These are phyloP conservation scores for Drosophila aff. DNA, from an alignment of 1,140 invertebrate species.

Conservation along the genomic window DNA sequence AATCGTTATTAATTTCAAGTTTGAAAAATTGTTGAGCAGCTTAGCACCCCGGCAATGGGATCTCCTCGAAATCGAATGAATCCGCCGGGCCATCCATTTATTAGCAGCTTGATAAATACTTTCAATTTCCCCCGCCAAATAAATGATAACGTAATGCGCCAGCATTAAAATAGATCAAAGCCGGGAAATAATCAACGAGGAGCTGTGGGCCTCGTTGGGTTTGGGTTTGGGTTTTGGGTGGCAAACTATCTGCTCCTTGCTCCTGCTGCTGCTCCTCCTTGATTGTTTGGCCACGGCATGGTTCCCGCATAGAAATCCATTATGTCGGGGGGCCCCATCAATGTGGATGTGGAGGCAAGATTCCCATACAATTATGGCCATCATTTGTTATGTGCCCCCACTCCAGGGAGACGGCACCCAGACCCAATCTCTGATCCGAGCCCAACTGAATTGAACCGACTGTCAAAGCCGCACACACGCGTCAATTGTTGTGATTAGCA, in stretches of 20 bases:
- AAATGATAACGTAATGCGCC: constrained; percentile 77
- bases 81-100: constrained; percentile 74
- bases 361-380: constrained; percentile 50
- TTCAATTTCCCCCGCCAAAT: constrained; percentile 80
- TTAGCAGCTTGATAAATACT: constrained; percentile 82
- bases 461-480: constrained; percentile 68
- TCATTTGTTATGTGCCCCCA: constrained; percentile 43
- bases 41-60: constrained; percentile 49
- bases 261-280: background rate
- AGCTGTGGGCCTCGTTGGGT: background rate
- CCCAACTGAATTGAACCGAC: constrained; percentile 29
- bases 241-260: constrained; percentile 24
- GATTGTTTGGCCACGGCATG: constrained; percentile 25
- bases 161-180: constrained; percentile 79
- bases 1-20: constrained; percentile 80
- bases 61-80: constrained; percentile 45
- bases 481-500: constrained; percentile 82
- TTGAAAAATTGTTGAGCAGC: constrained; percentile 80
- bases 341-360: constrained; percentile 33
- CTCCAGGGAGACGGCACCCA: background rate
- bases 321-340: constrained; percentile 18
- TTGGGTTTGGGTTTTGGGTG: background rate
- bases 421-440: background rate
- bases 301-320: constrained; percentile 44
- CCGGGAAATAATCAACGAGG: constrained; percentile 44